phyloP scores from a whole-genome alignment of 2,888 invertebrate genomes.

The Lordiphosa andalusiaca region DNA sequence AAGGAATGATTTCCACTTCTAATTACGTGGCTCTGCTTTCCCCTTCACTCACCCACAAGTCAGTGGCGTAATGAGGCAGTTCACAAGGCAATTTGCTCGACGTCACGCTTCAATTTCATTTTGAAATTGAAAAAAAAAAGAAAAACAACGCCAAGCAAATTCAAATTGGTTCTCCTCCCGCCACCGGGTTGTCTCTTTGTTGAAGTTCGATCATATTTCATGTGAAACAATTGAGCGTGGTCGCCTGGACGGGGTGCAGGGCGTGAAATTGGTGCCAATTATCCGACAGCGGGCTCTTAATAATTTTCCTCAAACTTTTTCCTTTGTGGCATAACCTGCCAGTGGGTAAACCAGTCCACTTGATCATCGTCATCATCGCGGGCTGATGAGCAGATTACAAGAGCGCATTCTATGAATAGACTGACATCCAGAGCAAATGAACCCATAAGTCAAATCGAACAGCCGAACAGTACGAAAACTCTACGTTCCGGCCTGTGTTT shows the following conservation, averaged over 20 bases:
- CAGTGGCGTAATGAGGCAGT: slow-evolving; percentile 76
- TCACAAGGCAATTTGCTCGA: slow-evolving; percentile 63
- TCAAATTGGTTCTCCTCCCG: slow-evolving; percentile 16
- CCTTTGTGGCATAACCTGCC: slow-evolving; percentile 44
- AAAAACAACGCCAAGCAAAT: slow-evolving; percentile 36
- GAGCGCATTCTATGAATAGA: slow-evolving; percentile 56
- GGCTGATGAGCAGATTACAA: slow-evolving; percentile 37
- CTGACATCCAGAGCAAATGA: slow-evolving; percentile 70
- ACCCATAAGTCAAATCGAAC: slow-evolving; percentile 78
- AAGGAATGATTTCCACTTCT: slow-evolving; percentile 41
- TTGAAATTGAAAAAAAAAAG: slow-evolving; percentile 70
- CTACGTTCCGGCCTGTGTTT: slow-evolving; percentile 45
- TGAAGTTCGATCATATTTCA: slow-evolving; percentile 60
- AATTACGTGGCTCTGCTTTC: slow-evolving; percentile 51
- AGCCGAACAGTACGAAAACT: slow-evolving; percentile 37
- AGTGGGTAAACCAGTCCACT: slow-evolving; percentile 37
- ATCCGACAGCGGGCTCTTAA: slow-evolving; percentile 19
- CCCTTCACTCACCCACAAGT: slow-evolving; percentile 58
- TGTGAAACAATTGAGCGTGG: slow-evolving; percentile 76
- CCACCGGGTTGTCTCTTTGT: slow-evolving; percentile 23
- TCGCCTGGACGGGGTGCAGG: slow-evolving; percentile 44
- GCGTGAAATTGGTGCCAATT: slow-evolving; percentile 75
- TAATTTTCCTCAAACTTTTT: slow-evolving; percentile 8
- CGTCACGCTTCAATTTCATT: slow-evolving; percentile 69
- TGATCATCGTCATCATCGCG: slow-evolving; percentile 31